A percentile compares a stretch with the other conserved stretches of the same genome.
phyloP scores from a whole-genome alignment of 2,888 invertebrate species.

The Sicus ferrugineus region DNA sequence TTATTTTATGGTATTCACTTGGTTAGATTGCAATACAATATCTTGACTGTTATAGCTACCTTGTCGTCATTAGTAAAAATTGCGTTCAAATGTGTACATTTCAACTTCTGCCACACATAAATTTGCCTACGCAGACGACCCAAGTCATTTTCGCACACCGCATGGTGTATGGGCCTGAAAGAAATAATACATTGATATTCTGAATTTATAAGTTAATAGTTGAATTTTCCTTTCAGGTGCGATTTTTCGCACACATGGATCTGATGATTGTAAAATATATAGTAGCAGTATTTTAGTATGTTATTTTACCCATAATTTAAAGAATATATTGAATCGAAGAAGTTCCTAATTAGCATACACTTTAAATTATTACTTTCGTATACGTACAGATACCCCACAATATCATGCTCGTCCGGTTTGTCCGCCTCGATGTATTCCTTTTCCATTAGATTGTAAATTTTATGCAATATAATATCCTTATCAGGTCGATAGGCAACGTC shows the following conservation, averaged over 20 bases:
- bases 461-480: slow-evolving; percentile 22
- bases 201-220: not conserved
- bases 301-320: not conserved
- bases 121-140: slow-evolving; percentile 47
- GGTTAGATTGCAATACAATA: not conserved
- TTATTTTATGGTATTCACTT: not conserved
- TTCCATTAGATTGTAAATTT: slow-evolving; percentile 40
- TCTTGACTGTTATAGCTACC: slow-evolving; percentile 30
- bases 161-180: slow-evolving; percentile 53
- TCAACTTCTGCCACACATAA: slow-evolving; percentile 46
- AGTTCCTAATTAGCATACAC: too few relatives aligned
- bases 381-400: slow-evolving; percentile 20
- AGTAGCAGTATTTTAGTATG: not conserved
- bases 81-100: slow-evolving; percentile 46
- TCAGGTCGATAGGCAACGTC: not conserved
- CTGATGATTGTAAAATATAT: too few relatives aligned
- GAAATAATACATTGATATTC: not conserved
- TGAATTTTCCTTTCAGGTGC: too few relatives aligned
- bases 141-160: slow-evolving; percentile 45
- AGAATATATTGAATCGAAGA: not conserved
- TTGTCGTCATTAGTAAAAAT: slow-evolving; percentile 50
- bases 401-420: slow-evolving; percentile 16
- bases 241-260: too few relatives aligned
- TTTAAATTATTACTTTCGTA: slow-evolving; percentile 33
- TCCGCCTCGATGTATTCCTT: slow-evolving; percentile 40